A percentile compares a stretch with the other conserved stretches of the same genome.
phyloP scores from a whole-genome alignment of 2,113 vertebrate species.

The Odontophorus gujanensis region DNA sequence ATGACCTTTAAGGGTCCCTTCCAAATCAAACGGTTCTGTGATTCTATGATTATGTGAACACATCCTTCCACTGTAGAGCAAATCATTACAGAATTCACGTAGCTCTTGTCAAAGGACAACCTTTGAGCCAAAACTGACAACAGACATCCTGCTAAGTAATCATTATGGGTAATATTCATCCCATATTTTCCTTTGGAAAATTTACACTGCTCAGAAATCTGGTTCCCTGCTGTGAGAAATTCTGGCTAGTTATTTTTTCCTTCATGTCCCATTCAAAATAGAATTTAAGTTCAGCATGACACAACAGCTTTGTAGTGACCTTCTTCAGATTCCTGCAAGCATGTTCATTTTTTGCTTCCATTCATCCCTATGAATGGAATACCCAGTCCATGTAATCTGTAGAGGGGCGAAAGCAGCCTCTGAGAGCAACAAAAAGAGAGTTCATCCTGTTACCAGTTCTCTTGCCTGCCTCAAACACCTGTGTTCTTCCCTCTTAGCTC shows the following conservation, averaged over 20 bases:
- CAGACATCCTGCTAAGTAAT: slow-evolving; percentile 3
- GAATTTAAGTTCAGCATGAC: neutral
- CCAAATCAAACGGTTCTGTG: too few relatives aligned
- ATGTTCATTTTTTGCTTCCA: slow-evolving; percentile 22
- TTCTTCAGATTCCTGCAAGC: neutral
- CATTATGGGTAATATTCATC: neutral
- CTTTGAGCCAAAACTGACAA: neutral
- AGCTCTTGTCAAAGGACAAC: neutral
- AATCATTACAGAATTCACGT: neutral
- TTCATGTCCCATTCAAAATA: neutral
- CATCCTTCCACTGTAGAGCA: neutral
- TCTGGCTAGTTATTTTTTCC: neutral
- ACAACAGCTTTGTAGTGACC: neutral
- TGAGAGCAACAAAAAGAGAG: neutral
- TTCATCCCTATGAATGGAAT: neutral
- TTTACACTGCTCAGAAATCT: neutral
- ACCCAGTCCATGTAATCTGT: neutral
- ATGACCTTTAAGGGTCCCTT: too few relatives aligned
- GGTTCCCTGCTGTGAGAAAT: slow-evolving; percentile 2
- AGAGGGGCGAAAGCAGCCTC: neutral
- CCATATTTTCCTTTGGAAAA: neutral
- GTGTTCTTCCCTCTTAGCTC: neutral
- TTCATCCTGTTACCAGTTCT: slow-evolving; percentile 6
- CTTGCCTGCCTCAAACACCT: neutral
- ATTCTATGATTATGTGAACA: too few relatives aligned